phyloP scores from a whole-genome alignment of 92 coral and sea anemone genomes.

The Nematostella vectensis region DNA sequence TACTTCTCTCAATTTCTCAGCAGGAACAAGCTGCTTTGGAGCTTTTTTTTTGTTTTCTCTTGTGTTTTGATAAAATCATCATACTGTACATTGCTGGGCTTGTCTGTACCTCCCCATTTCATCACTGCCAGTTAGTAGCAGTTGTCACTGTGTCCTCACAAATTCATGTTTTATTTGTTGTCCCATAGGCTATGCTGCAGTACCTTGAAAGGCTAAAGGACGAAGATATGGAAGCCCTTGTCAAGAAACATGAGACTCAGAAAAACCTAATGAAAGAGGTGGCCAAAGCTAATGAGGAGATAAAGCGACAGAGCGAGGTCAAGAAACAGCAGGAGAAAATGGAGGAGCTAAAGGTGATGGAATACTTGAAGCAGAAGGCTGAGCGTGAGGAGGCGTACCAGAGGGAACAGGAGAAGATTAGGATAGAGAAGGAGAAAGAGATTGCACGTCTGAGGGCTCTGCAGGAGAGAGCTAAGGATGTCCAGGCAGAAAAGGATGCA shows the following conservation, averaged over 20 bases:
- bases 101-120: too few species aligned
- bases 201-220: conserved; percentile 87
- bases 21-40: neutral
- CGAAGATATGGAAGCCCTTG: conserved; percentile 79
- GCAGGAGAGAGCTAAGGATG: conserved; percentile 97
- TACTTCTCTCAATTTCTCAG: neutral
- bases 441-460: conserved; percentile 93
- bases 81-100: neutral
- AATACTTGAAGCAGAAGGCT: conserved; percentile 87
- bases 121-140: too few species aligned
- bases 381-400: conserved; percentile 96
- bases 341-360: conserved; percentile 94
- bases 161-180: too few species aligned
- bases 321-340: conserved; percentile 76
- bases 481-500: conserved; percentile 98
- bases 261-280: conserved; percentile 74
- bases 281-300: conserved; percentile 94
- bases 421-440: conserved; percentile 87
- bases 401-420: conserved; percentile 68
- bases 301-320: conserved; percentile 47
- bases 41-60: too few species aligned
- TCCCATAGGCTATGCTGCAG: conserved; percentile 80
- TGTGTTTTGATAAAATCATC: neutral
- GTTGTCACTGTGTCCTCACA: too few species aligned
- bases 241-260: conserved; percentile 73